A percentile compares a stretch with the other conserved stretches of the same genome.
Evolutionary conservation across 2,888 invertebrate genomes (phyloP).

Genomic region (Plagiodera versicolora): DNA sequence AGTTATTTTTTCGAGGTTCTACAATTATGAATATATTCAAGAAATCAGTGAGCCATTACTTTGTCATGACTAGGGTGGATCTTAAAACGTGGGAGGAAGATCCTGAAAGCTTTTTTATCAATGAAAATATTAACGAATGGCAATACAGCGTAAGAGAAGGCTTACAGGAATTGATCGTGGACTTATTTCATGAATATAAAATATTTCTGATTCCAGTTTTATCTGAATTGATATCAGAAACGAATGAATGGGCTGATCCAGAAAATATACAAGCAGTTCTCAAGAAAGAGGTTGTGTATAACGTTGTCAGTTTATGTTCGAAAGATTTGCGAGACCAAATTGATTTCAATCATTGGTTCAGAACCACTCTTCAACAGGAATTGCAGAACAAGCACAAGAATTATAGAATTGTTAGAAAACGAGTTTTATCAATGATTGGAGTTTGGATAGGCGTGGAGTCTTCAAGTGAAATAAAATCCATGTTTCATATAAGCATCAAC

Average conservation of each 20-base stretch:
- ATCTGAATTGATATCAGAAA: slow-evolving; percentile 68
- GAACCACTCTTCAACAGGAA: slow-evolving; percentile 78
- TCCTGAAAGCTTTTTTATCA: slow-evolving; percentile 87
- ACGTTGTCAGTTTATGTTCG: slow-evolving; percentile 85
- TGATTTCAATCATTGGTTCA: slow-evolving; percentile 92
- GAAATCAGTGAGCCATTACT: slow-evolving; percentile 85
- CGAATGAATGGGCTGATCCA: slow-evolving; percentile 66
- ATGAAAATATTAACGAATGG: slow-evolving; percentile 91
- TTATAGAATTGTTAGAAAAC: slow-evolving; percentile 79
- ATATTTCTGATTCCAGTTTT: slow-evolving; percentile 73
- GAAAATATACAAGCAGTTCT: slow-evolving; percentile 79
- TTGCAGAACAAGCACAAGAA: slow-evolving; percentile 79
- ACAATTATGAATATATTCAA: slow-evolving; percentile 80
- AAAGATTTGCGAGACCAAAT: slow-evolving; percentile 91
- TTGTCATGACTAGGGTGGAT: slow-evolving; percentile 81
- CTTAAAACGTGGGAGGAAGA: slow-evolving; percentile 86
- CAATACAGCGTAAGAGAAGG: slow-evolving; percentile 90
- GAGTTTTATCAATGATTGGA: slow-evolving; percentile 82
- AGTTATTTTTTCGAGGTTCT: slow-evolving; percentile 74
- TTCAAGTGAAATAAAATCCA: slow-evolving; percentile 74
- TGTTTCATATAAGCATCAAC: slow-evolving; percentile 77
- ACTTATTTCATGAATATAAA: slow-evolving; percentile 80
- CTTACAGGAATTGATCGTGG: slow-evolving; percentile 82
- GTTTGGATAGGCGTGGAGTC: slow-evolving; percentile 81
- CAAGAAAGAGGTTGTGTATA: slow-evolving; percentile 90